These are phyloP conservation scores for Stegophylla sp. DNA, from an alignment of 2,888 invertebrate species.

Conservation along the genomic window DNA sequence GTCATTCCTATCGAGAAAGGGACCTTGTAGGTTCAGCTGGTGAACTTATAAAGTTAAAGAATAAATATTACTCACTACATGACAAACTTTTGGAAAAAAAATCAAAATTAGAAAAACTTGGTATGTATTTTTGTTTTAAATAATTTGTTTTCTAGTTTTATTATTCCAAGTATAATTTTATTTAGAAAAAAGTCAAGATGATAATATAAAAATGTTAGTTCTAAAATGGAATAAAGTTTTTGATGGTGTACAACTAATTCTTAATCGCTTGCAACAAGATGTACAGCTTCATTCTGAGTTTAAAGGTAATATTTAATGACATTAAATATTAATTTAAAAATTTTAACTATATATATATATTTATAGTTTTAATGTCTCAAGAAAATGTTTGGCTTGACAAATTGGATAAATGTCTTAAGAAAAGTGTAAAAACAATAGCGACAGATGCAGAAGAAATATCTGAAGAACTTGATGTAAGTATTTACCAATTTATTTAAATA, in stretches of 20 bases:
- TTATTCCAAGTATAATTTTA: not conserved
- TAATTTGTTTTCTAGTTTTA: not conserved
- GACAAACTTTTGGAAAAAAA: constrained; percentile 55
- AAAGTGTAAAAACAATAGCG: constrained; percentile 72
- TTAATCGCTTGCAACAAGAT: constrained; percentile 46
- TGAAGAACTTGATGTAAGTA: constrained; percentile 82
- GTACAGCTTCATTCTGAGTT: constrained; percentile 54
- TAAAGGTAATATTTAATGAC: constrained; percentile 36
- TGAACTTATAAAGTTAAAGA: constrained; percentile 52
- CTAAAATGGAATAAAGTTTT: constrained; percentile 52
- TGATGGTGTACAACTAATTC: constrained; percentile 43
- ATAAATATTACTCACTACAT: constrained; percentile 42
- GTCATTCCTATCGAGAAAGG: constrained; percentile 47
- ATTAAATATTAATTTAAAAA: not conserved
- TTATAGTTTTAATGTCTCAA: constrained; percentile 77
- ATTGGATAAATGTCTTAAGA: constrained; percentile 77
- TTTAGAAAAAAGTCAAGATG: constrained; percentile 41
- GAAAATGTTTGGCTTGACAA: constrained; percentile 82
- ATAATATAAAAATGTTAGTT: constrained; percentile 45
- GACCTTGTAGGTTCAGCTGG: constrained; percentile 45
- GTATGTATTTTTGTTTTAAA: not conserved
- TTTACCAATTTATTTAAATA: constrained; percentile 8
- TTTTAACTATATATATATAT: constrained; percentile 21
- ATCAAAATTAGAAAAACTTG: constrained; percentile 53
- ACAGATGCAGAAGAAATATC: constrained; percentile 92